A percentile compares a stretch with the other conserved stretches of the same genome.
Evolutionary conservation across 2,888 invertebrate species (phyloP).

Genomic region (Stenolophus ochropezus): DNA sequence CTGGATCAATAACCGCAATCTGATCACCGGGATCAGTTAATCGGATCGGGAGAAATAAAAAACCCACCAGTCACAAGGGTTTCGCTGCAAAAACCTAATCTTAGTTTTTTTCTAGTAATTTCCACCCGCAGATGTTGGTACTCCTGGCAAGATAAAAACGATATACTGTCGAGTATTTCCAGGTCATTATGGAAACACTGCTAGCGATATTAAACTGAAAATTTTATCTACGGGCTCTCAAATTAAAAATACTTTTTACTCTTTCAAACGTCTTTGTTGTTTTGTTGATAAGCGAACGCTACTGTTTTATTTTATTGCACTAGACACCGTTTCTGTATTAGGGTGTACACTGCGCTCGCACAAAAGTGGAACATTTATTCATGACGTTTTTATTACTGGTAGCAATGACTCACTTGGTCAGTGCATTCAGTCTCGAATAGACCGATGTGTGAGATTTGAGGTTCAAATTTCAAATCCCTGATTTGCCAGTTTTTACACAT

Average conservation of each 20-base stretch:
- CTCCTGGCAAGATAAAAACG: slow-evolving; percentile 17
- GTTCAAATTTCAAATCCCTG: too few relatives aligned
- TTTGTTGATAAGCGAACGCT: not conserved
- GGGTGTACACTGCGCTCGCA: too few relatives aligned
- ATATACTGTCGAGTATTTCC: slow-evolving; percentile 33
- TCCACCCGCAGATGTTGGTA: slow-evolving; percentile 34
- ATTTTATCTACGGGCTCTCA: not conserved
- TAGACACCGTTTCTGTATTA: too few relatives aligned
- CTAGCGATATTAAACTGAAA: slow-evolving; percentile 29
- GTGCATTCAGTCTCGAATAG: too few relatives aligned
- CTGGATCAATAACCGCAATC: slow-evolving; percentile 30
- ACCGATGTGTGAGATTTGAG: too few relatives aligned
- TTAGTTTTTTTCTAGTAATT: slow-evolving; percentile 27
- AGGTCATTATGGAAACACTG: slow-evolving; percentile 33
- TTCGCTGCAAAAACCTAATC: slow-evolving; percentile 16
- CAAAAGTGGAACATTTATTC: too few relatives aligned
- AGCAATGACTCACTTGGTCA: too few relatives aligned
- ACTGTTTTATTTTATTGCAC: too few relatives aligned
- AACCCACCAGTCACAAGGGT: slow-evolving; percentile 19
- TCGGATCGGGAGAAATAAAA: slow-evolving; percentile 21
- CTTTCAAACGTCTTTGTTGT: not conserved
- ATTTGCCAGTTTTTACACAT: too few relatives aligned
- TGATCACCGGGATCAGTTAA: slow-evolving; percentile 34
- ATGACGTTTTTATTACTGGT: too few relatives aligned
- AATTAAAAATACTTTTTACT: not conserved